Base-by-base conservation (phyloP, 2,888 invertebrate species). In the Junonia oenone region DNA sequence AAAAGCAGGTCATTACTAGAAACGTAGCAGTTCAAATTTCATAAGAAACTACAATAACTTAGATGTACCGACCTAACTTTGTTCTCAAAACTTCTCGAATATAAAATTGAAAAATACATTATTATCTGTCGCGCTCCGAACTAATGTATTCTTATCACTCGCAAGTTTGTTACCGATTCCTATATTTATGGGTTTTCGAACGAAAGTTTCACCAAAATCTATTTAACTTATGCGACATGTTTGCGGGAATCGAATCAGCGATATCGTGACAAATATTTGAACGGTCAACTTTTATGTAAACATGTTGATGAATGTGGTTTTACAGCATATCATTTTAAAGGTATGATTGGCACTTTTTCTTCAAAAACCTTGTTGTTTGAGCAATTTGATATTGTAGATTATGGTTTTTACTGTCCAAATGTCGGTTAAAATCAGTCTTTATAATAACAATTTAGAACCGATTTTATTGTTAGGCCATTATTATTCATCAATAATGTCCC, bases 141-240 rank as follows among this genome's bases (percentile, higher is more conserved):
- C 40, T 49, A 50, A 55, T 55, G 45, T 55, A 55, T 55, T 55
- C 49, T 50, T 55, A 55, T 55, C 55, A 55, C 40, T 56, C 51
- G 26, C 46, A 56, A 50, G 26, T 56, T 56, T 22, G 40, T 33
- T 51, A 31, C 31, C 17, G 6, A 17, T 19, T 33, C 17, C 38
- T 17, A 55, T 40, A 55, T 55, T 51, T 55, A 51, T 55, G 50
- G 45, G 22, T 46, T 45, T 38, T 43, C 48, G 54, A 54, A 50
- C 45, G 38, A 37, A 55, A 51, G 38, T 55, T 55, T 38, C 55
- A 46, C 46, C 31, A 46, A 31, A 55, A 55, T 54, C 43, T 54
- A 55, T 55, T 51, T 51, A 55, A 55, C 55, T 55, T 55, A 31
- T 35, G 37, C 45, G 46, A 51, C 45, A 51, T 45, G 46, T 38